Base-by-base conservation (phyloP, 2,888 invertebrate genomes). In the Cosmia trapezina region DNA sequence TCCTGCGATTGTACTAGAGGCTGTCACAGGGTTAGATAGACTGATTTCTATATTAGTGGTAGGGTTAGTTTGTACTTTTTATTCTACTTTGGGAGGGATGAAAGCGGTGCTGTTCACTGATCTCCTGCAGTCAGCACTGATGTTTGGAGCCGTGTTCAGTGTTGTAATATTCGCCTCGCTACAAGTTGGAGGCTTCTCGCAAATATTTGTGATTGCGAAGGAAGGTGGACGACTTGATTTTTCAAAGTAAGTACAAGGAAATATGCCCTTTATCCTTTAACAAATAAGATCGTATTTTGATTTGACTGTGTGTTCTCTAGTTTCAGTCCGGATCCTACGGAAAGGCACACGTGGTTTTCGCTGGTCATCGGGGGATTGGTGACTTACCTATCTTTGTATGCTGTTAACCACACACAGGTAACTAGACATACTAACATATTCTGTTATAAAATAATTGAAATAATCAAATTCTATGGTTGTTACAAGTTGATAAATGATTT, bases 41-140 rank as follows among this genome's bases (percentile, higher is more conserved):
- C 91, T 97, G 45, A 95, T 97, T 80, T 98, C 98, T 1, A 98
- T 98, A 83, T 91, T 98, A 71, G 96, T 97, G 0, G 97, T 98
- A 70, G 98, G 97, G 2, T 89, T 98, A 61, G 98, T 97, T 6
- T 98, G 98, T 90, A 98, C 98, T 0, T 98, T 98, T 91, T 98
- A 98, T 88, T 98, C 98, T 0, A 97, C 98, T 0, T 96, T 98
- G 80, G 99, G 99, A 28, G 99, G 99, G 51, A 98, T 99, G 97
- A 99, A 99, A 91, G 98, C 99, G 6, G 98, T 99, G 0, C 93
- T 99, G 64, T 97, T 98, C 85, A 98, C 98, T 0, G 99, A 99
- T 89, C 97, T 99, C 3, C 97, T 98, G 84, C 98, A 98, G 92
- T 98, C 98, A 0, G 75, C 98, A 4, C 96, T 99, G 6, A 99